Evolutionary conservation across 2,797 vertebrate species (phyloP).

Genomic region (Atherinosoma microstoma): DNA sequence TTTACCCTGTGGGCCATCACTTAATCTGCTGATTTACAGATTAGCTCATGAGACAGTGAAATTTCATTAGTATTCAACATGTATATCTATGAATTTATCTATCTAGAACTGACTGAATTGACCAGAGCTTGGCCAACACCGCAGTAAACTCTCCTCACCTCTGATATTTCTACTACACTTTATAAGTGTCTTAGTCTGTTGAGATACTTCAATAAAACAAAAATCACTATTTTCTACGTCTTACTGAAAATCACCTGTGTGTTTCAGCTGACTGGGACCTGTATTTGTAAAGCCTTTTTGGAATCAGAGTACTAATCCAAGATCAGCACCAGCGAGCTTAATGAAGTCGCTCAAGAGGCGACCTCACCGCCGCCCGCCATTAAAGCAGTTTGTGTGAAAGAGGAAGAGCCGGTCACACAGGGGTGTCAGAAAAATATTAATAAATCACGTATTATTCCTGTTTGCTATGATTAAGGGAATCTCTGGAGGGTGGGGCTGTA

Average conservation of each 20-base stretch:
- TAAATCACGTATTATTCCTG: background rate
- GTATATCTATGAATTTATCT: conserved; percentile 1
- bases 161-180: conserved; percentile 80
- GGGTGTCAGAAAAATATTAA: conserved; percentile 14
- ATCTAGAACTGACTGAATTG: conserved; percentile 70
- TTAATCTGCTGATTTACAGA: conserved; percentile 32
- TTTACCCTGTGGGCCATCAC: conserved; percentile 19
- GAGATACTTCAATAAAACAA: conserved; percentile 81
- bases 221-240: conserved; percentile 81
- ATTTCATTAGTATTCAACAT: conserved; percentile 14
- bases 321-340: conserved; percentile 49
- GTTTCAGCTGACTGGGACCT: conserved; percentile 65
- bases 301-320: conserved; percentile 55
- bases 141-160: conserved; percentile 78
- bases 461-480: conserved; percentile 37
- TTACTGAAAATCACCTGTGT: conserved; percentile 62
- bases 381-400: conserved; percentile 15
- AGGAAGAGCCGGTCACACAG: background rate
- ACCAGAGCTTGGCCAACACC: conserved; percentile 61
- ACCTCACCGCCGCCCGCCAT: conserved; percentile 41
- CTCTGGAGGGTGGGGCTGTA: conserved; percentile 1
- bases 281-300: conserved; percentile 60
- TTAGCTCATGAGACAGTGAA: conserved; percentile 25
- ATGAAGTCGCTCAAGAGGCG: conserved; percentile 33
- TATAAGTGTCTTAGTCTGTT: conserved; percentile 78